phyloP scores from a whole-genome alignment of 2,797 vertebrate species.

The Melopsittacus undulatus region DNA sequence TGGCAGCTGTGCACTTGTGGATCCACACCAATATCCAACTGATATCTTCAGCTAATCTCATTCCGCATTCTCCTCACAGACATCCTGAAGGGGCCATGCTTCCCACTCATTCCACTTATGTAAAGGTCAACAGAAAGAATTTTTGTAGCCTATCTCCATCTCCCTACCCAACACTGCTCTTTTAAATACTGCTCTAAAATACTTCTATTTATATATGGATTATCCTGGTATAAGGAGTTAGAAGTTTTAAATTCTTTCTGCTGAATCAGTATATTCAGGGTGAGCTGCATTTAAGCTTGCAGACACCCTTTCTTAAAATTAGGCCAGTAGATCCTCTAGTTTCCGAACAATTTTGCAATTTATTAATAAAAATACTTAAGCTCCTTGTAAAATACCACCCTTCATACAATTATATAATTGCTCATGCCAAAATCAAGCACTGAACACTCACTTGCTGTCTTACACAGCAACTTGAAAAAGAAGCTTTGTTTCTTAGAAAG shows the following conservation, averaged over 20 bases:
- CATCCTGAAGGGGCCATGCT: background rate
- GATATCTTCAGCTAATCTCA: constrained; percentile 40
- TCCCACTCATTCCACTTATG: constrained; percentile 27
- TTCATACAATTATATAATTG: background rate
- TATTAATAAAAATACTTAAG: background rate
- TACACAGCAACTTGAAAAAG: background rate
- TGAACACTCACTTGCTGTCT: background rate
- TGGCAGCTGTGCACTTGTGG: constrained; percentile 28
- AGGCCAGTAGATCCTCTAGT: background rate
- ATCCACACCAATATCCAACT: constrained; percentile 11
- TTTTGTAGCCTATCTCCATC: background rate
- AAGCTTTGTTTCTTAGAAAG: background rate
- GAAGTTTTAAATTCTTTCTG: background rate
- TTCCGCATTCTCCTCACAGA: constrained; percentile 19
- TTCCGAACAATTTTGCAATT: background rate
- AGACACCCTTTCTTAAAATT: background rate
- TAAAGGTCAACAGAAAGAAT: constrained; percentile 48
- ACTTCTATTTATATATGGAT: background rate
- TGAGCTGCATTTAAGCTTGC: background rate
- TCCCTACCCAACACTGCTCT: background rate
- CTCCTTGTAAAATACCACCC: background rate
- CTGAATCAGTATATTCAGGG: background rate
- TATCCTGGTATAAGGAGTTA: background rate
- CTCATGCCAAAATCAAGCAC: background rate
- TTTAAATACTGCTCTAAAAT: background rate